phyloP scores from a whole-genome alignment of 2,888 invertebrate species.

The Prenolepis imparis region DNA sequence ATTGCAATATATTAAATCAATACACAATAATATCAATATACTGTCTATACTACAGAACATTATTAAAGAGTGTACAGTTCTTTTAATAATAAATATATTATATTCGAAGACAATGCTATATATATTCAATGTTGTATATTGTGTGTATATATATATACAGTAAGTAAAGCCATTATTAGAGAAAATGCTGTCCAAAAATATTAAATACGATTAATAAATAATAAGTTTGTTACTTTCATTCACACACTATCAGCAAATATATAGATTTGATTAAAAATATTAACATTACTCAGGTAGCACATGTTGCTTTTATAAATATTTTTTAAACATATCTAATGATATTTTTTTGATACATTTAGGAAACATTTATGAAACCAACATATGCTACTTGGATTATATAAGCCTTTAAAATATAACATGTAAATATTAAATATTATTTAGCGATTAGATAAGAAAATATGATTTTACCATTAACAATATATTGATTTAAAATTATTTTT shows the following conservation, averaged over 20 bases:
- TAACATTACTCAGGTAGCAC: conserved; percentile 22
- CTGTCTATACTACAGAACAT: conserved; percentile 18
- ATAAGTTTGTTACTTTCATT: conserved; percentile 57
- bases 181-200: conserved; percentile 54
- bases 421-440: conserved; percentile 32
- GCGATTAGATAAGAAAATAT: conserved; percentile 47
- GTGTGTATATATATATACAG: conserved; percentile 31
- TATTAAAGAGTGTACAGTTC: conserved; percentile 22
- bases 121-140: conserved; percentile 41
- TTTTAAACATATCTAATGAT: too few relatives aligned
- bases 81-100: conserved; percentile 49
- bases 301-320: too few relatives aligned
- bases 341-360: too few relatives aligned
- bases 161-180: conserved; percentile 33
- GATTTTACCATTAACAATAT: conserved; percentile 26
- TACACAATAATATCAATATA: conserved; percentile 40
- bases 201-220: conserved; percentile 43
- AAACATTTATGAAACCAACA: too few relatives aligned
- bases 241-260: conserved; percentile 49
- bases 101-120: conserved; percentile 39
- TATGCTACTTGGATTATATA: conserved; percentile 18
- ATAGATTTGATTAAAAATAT: conserved; percentile 51
- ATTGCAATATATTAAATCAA: conserved; percentile 55
- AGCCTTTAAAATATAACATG: conserved; percentile 43
- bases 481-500: conserved; percentile 21